Evolutionary conservation across 2,888 invertebrate species (phyloP).

Genomic region (Eupithecia tripunctaria): DNA sequence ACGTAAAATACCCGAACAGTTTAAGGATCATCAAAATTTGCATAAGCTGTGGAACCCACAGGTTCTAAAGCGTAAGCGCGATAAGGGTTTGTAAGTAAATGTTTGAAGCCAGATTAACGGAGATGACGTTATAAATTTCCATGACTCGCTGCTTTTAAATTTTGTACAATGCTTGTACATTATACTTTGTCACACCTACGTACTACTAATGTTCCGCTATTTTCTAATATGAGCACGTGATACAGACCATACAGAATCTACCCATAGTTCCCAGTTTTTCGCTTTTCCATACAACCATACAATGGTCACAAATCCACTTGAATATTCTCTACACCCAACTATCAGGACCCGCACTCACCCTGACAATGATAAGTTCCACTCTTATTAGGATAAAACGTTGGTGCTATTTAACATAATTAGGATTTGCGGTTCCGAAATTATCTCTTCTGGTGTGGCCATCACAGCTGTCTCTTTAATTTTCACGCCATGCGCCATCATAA

Average conservation of each 20-base stretch:
- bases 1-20: constrained; percentile 15
- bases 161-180: neutral
- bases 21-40: constrained; percentile 22
- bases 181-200: too few relatives aligned
- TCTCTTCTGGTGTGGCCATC: neutral
- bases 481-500: neutral
- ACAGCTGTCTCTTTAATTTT: neutral
- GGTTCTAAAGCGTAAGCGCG: constrained; percentile 19
- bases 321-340: too few relatives aligned
- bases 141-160: neutral
- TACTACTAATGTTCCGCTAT: too few relatives aligned
- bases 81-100: constrained; percentile 22
- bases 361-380: neutral
- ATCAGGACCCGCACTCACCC: neutral
- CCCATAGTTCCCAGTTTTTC: too few relatives aligned
- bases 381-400: neutral
- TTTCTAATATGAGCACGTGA: too few relatives aligned
- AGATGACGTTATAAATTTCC: constrained; percentile 7
- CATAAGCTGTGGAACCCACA: constrained; percentile 21
- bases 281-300: too few relatives aligned
- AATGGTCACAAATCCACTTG: too few relatives aligned
- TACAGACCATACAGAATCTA: too few relatives aligned
- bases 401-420: neutral
- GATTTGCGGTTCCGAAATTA: neutral
- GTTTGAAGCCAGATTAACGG: constrained; percentile 18